phyloP scores from a whole-genome alignment of 1,140 invertebrate species.

The Helicorthomorpha holstii region DNA sequence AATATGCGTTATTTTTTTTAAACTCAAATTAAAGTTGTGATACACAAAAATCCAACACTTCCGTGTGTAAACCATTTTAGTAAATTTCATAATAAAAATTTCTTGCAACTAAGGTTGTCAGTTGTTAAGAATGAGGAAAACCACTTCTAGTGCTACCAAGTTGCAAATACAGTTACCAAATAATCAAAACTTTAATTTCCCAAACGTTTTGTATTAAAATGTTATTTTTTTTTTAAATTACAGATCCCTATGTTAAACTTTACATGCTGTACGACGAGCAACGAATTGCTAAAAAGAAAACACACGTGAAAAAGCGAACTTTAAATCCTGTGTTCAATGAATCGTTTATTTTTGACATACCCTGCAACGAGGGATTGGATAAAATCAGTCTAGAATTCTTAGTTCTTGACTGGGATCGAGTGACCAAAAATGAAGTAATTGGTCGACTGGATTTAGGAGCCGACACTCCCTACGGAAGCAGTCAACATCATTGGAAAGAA shows the following conservation, averaged over 20 bases:
- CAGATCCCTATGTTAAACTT: constrained; percentile 79
- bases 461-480: constrained; percentile 49
- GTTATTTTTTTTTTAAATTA: constrained; percentile 11
- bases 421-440: constrained; percentile 96
- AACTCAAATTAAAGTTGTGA: too few species aligned
- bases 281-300: constrained; percentile 96
- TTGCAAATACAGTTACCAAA: constrained; percentile 6
- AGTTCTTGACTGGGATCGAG: constrained; percentile 88
- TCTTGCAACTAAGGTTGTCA: background rate
- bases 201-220: constrained; percentile 4
- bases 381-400: constrained; percentile 83
- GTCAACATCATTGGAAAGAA: constrained; percentile 88
- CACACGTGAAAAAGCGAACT: constrained; percentile 94
- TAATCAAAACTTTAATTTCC: background rate
- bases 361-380: constrained; percentile 58
- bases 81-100: too few species aligned
- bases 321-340: constrained; percentile 98
- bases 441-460: constrained; percentile 78
- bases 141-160: too few species aligned
- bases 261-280: constrained; percentile 94
- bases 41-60: too few species aligned
- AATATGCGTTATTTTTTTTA: too few species aligned
- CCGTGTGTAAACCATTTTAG: too few species aligned
- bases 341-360: constrained; percentile 53
- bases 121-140: background rate